phyloP scores from a whole-genome alignment of 1,140 invertebrate genomes.

The Subanguina moxae region DNA sequence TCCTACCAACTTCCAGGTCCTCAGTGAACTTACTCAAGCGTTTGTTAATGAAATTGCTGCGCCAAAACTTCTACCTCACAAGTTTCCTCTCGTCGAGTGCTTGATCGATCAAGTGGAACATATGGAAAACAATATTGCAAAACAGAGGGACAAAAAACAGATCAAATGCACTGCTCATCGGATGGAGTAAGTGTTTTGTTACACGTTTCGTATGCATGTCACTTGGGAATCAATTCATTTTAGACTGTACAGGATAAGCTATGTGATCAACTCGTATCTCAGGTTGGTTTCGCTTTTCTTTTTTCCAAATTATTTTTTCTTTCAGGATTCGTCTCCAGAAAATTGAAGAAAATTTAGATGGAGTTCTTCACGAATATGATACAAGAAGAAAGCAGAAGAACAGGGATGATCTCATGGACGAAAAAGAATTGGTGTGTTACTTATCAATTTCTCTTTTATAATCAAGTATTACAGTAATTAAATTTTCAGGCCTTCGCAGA shows the following conservation, averaged over 20 bases:
- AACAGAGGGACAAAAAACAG: constrained; percentile 24
- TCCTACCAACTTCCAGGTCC: constrained; percentile 15
- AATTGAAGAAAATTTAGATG: constrained; percentile 32
- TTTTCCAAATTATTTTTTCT: neutral
- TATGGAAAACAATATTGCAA: constrained; percentile 37
- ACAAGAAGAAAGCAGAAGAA: constrained; percentile 10
- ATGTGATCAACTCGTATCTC: constrained; percentile 22
- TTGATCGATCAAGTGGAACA: constrained; percentile 31
- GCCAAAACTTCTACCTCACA: constrained; percentile 31
- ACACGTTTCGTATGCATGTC: no score
- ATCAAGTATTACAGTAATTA: neutral
- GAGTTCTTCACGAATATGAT: constrained; percentile 19
- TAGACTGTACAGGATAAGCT: no score
- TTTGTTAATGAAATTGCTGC: constrained; percentile 36
- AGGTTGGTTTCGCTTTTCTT: constrained; percentile 18
- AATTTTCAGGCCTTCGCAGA: constrained; percentile 11
- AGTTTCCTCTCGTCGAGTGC: constrained; percentile 30
- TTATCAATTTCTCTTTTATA: neutral
- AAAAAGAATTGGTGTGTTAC: neutral
- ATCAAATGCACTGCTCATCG: constrained; percentile 22
- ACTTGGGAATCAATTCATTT: no score
- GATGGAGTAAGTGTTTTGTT: constrained; percentile 32
- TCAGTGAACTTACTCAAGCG: constrained; percentile 32
- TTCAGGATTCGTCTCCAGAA: constrained; percentile 23
- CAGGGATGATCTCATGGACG: neutral